Evolutionary conservation across 2,113 vertebrate genomes (phyloP).

Genomic region (Lasiurus borealis): DNA sequence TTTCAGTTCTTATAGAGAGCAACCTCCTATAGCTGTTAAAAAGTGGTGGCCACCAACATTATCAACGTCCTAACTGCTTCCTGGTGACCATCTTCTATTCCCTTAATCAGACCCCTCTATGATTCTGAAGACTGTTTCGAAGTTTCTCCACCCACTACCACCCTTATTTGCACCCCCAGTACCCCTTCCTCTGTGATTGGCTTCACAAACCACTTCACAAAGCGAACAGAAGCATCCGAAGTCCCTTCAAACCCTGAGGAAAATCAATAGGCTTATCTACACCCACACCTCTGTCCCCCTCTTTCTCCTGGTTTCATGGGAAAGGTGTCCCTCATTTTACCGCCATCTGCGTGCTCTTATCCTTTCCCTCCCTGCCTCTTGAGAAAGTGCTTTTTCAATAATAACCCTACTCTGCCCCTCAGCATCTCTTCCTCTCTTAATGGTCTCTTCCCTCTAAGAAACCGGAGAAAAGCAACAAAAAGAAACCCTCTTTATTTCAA

Average conservation of each 20-base stretch:
- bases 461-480: background rate
- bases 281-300: background rate
- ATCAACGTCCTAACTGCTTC: background rate
- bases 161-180: background rate
- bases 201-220: background rate
- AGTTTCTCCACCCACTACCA: background rate
- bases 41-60: background rate
- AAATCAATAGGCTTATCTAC: background rate
- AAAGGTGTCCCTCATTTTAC: background rate
- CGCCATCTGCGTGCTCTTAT: background rate
- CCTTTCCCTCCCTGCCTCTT: background rate
- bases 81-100: background rate
- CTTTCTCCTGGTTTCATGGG: background rate
- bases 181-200: background rate
- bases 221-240: background rate
- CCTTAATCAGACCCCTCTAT: background rate
- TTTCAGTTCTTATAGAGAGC: background rate
- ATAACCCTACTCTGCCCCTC: background rate
- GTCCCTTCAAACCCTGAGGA: background rate
- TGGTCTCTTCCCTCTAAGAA: background rate
- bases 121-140: background rate
- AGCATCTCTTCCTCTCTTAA: background rate
- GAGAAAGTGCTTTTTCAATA: background rate
- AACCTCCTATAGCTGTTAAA: fast-evolving
- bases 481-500: background rate